A percentile compares a stretch with the other conserved stretches of the same genome.
Evolutionary conservation across 1,140 invertebrate species (phyloP).

Genomic region (Leptestheria dahalacensis): DNA sequence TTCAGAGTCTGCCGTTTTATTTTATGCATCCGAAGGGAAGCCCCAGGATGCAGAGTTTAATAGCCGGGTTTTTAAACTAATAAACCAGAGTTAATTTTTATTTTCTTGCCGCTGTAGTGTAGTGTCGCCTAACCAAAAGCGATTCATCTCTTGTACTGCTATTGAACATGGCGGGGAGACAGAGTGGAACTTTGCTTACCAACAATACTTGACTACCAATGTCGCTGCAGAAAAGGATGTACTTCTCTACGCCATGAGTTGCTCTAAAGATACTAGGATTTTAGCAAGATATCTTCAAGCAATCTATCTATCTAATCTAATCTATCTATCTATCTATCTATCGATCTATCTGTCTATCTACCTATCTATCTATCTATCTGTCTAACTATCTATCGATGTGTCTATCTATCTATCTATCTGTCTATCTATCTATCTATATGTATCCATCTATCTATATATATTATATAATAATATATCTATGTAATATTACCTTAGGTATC

Average conservation of each 20-base stretch:
- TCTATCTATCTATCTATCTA: too few species aligned
- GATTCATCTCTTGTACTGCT: slow-evolving; percentile 31
- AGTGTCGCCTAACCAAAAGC: slow-evolving; percentile 29
- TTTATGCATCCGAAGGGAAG: too few species aligned
- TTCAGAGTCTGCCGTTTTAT: too few species aligned
- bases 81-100: background rate
- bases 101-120: slow-evolving; percentile 20
- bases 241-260: slow-evolving; percentile 20
- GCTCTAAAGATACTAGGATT: background rate
- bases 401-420: too few species aligned
- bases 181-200: slow-evolving; percentile 32
- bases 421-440: too few species aligned
- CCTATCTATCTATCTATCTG: too few species aligned
- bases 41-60: too few species aligned
- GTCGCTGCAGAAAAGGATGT: slow-evolving; percentile 24
- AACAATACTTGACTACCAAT: slow-evolving; percentile 25
- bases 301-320: background rate
- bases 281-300: background rate
- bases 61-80: background rate
- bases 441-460: too few species aligned
- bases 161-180: slow-evolving; percentile 27
- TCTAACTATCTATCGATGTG: too few species aligned
- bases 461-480: too few species aligned
- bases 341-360: too few species aligned
- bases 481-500: too few species aligned